Base-by-base conservation (phyloP, 1,140 invertebrate genomes). In the Holcopasites calliopsidis region DNA sequence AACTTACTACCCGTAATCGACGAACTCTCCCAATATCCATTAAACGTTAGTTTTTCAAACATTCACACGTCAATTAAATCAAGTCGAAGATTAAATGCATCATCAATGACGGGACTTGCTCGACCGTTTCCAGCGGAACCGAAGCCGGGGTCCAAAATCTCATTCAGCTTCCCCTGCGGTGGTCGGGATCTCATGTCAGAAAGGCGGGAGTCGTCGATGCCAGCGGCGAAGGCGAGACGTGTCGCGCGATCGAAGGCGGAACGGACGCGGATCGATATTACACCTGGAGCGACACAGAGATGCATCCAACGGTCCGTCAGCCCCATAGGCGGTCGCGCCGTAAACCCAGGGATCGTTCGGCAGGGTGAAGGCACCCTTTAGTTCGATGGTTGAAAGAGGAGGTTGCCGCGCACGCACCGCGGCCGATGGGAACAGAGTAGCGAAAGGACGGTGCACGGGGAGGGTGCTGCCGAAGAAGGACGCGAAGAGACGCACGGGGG, bases 401-500 rank as follows among this genome's bases (percentile, higher is more conserved):
- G 58, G 50, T 55, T 50, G 64, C 38, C 54, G 62, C 38, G 52
- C 26, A 21, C 40, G 47, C 38, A 54, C 31, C 54, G 35, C 21
- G 47, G 61, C 42, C 64, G 47, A 28, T 40, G 47, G 38, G n/a
- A n/a, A n/a, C n/a, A n/a, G n/a, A n/a, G n/a, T n/a, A n/a, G n/a
- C n/a, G n/a, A n/a, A n/a, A n/a, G n/a, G n/a, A n/a, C n/a, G n/a
- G n/a, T n/a, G n/a, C n/a, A n/a, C n/a, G n/a, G n/a, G n/a, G 72
- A 58, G 54, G 74, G 55, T 69, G 21, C 42, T 35, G n/a, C n/a
- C 11, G 26, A 42, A 74, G 73, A 44, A 82, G 83, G 78, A 75
- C 71, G 81, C 64, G 69, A 70, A 54, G 40, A 79, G 70, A 55
- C 38, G n/a, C n/a, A 52, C 69, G 38, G 58, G 75, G 77, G 69